A percentile compares a stretch with the other conserved stretches of the same genome.
Evolutionary conservation across 2,888 invertebrate genomes (phyloP).

Genomic region (Cataglyphis albicans): DNA sequence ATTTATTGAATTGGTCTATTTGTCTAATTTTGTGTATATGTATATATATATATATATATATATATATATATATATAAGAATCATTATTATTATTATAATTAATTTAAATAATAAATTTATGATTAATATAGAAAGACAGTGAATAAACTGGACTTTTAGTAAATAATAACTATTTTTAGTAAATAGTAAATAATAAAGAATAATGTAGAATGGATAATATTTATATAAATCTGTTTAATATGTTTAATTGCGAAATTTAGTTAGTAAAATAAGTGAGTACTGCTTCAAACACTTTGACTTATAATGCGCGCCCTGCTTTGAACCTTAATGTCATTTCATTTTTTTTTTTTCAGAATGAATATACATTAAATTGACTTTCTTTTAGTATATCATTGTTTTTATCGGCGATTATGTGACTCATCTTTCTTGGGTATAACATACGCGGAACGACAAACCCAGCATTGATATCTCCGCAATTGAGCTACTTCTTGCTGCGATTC

Average conservation of each 20-base stretch:
- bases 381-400: neutral
- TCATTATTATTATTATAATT: neutral
- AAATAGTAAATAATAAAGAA: too few species aligned
- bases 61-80: neutral
- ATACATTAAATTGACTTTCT: neutral
- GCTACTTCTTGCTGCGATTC: neutral
- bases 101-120: too few species aligned
- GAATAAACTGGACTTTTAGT: too few species aligned
- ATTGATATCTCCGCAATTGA: constrained; percentile 74
- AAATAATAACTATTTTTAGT: too few species aligned
- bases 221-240: too few species aligned
- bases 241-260: too few species aligned
- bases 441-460: constrained; percentile 63
- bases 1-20: too few species aligned
- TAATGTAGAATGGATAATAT: too few species aligned
- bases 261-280: too few species aligned
- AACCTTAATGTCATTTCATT: neutral
- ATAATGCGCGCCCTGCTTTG: neutral
- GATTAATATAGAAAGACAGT: too few species aligned
- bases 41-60: neutral
- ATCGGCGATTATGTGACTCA: neutral
- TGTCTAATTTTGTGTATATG: too few species aligned
- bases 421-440: neutral
- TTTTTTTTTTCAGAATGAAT: neutral
- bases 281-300: neutral